Conservation (phyloP, 2,888 invertebrate genomes). For the Zygaena filipendulae region DNA sequence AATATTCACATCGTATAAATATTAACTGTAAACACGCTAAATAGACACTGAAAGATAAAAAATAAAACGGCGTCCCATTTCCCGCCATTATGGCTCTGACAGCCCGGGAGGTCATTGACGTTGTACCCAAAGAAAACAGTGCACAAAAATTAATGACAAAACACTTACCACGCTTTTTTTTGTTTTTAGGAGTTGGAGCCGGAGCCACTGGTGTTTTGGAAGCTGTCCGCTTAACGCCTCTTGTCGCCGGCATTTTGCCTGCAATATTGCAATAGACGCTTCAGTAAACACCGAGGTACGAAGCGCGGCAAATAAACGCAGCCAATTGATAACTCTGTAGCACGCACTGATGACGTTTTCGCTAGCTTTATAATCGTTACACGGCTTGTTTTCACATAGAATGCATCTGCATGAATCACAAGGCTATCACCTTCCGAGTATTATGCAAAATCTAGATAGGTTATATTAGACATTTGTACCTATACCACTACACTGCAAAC, state of each 20-base stretch:
- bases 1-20: too few species aligned
- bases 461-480: constrained; percentile 66
- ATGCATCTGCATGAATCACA: constrained; percentile 48
- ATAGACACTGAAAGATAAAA: too few species aligned
- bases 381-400: constrained; percentile 37
- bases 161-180: constrained; percentile 61
- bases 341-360: constrained; percentile 49
- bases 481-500: constrained; percentile 52
- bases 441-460: constrained; percentile 56
- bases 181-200: constrained; percentile 49
- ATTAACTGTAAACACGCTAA: too few species aligned
- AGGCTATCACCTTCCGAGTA: constrained; percentile 51
- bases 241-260: constrained; percentile 64
- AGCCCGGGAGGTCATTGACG: constrained; percentile 60
- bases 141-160: too few species aligned
- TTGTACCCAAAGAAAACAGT: constrained; percentile 59
- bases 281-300: constrained; percentile 43
- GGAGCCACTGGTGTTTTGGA: constrained; percentile 46
- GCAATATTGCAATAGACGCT: constrained; percentile 59
- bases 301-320: constrained; percentile 48
- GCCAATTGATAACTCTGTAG: constrained; percentile 29
- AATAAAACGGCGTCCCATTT: constrained; percentile 43
- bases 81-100: constrained; percentile 64
- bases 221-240: constrained; percentile 60
- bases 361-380: constrained; percentile 49